Evolutionary conservation across 2,888 invertebrate genomes (phyloP).

Genomic region (Caenorhabditis doughertyi): DNA sequence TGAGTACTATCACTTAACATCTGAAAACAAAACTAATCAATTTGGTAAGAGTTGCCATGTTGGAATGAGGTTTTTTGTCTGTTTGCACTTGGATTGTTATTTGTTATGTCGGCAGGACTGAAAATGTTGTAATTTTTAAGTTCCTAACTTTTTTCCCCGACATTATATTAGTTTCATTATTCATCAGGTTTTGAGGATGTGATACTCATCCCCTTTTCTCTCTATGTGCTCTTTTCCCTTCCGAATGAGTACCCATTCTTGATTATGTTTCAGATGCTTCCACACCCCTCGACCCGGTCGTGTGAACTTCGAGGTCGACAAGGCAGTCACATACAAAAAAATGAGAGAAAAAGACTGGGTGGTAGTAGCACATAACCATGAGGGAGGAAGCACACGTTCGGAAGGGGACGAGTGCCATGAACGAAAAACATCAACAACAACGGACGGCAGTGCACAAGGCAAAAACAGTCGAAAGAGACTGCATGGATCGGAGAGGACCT

Average conservation of each 20-base stretch:
- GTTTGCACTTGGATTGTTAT: no score
- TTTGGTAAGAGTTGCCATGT: no score
- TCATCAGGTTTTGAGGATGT: no score
- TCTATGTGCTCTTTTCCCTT: neutral
- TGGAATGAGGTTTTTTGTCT: no score
- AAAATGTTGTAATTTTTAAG: no score
- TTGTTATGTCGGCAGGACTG: no score
- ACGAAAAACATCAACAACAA: constrained; percentile 70
- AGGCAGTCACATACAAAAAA: constrained; percentile 52
- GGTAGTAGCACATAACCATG: constrained; percentile 45
- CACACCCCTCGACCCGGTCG: constrained; percentile 6
- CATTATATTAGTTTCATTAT: no score
- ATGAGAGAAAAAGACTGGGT: constrained; percentile 54
- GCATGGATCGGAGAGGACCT: constrained; percentile 54
- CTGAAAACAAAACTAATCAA: no score
- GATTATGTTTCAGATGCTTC: neutral
- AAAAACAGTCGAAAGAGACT: constrained; percentile 64
- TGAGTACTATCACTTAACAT: no score
- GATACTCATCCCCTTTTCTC: neutral
- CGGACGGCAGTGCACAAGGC: constrained; percentile 60
- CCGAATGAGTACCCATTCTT: neutral
- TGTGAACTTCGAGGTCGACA: constrained; percentile 58
- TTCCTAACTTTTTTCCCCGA: no score
- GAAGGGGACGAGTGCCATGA: constrained; percentile 63
- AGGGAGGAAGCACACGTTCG: constrained; percentile 61